Conservation (phyloP, 1,140 invertebrate species). For the Prorops nasuta region DNA sequence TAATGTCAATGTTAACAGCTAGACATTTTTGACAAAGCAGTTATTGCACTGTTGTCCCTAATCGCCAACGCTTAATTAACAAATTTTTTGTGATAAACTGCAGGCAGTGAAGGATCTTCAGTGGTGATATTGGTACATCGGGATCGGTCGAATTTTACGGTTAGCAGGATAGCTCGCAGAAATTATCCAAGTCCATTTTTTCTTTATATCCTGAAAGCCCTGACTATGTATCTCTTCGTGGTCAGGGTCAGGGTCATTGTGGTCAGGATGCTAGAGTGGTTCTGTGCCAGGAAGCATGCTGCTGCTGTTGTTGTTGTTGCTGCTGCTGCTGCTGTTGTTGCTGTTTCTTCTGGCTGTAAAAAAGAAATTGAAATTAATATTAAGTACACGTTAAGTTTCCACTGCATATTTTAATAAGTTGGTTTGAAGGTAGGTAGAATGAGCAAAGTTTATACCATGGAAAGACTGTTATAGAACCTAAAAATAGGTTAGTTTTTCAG, state of each 20-base stretch:
- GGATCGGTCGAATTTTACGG: not conserved
- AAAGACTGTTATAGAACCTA: not conserved
- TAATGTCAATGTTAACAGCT: no score
- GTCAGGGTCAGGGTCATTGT: conserved; percentile 25
- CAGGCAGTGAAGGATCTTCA: not conserved
- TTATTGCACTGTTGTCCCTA: no score
- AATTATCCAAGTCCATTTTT: not conserved
- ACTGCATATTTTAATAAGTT: no score
- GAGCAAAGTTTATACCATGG: not conserved
- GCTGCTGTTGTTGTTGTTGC: conserved; percentile 13
- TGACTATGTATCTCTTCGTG: no score
- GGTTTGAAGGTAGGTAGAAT: no score
- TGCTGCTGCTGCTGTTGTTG: conserved; percentile 23
- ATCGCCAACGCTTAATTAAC: no score
- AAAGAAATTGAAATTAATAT: conserved; percentile 11
- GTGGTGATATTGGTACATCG: not conserved
- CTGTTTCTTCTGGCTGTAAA: conserved; percentile 35
- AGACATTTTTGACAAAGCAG: no score
- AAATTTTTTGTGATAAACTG: no score
- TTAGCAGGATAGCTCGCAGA: not conserved
- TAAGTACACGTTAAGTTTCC: no score
- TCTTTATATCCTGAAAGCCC: not conserved
- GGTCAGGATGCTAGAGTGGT: conserved; percentile 52
- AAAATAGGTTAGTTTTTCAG: not conserved
- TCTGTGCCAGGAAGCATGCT: conserved; percentile 46